Conservation (phyloP, 2,888 invertebrate genomes). For the Tolmerus cingulatus region DNA sequence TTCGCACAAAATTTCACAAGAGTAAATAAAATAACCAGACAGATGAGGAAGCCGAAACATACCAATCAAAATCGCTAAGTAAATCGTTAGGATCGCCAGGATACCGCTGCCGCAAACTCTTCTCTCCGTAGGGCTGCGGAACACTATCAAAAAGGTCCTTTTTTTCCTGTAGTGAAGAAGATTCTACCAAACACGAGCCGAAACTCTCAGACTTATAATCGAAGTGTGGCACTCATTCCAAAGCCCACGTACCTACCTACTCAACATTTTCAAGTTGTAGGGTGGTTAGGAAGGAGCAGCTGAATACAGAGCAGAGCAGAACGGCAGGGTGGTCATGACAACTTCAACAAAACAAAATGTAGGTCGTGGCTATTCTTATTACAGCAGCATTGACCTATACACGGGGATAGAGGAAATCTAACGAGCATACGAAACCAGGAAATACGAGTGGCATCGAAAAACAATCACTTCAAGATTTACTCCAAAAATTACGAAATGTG, state of each 20-base stretch:
- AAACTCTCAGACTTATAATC: slow-evolving; percentile 27
- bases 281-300: slow-evolving; percentile 1
- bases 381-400: slow-evolving; percentile 35
- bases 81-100: not conserved
- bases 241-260: slow-evolving; percentile 7
- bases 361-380: slow-evolving; percentile 36
- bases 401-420: not conserved
- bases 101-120: not conserved
- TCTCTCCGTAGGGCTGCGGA: not conserved
- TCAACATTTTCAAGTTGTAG: slow-evolving; percentile 1
- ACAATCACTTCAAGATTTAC: not conserved
- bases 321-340: slow-evolving; percentile 40
- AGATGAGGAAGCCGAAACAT: not conserved
- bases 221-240: not conserved
- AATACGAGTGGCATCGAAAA: not conserved
- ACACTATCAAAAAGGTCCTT: slow-evolving; percentile 7
- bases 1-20: not conserved
- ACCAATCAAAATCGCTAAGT: not conserved
- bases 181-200: slow-evolving; percentile 6
- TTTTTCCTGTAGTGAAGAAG: not conserved
- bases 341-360: slow-evolving; percentile 44
- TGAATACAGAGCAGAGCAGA: not conserved
- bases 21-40: not conserved
- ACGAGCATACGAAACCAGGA: not conserved
- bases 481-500: not conserved